A percentile compares a stretch with the other conserved stretches of the same genome.
phyloP scores from a whole-genome alignment of 1,140 invertebrate genomes.

The Temnothorax nylanderi region DNA sequence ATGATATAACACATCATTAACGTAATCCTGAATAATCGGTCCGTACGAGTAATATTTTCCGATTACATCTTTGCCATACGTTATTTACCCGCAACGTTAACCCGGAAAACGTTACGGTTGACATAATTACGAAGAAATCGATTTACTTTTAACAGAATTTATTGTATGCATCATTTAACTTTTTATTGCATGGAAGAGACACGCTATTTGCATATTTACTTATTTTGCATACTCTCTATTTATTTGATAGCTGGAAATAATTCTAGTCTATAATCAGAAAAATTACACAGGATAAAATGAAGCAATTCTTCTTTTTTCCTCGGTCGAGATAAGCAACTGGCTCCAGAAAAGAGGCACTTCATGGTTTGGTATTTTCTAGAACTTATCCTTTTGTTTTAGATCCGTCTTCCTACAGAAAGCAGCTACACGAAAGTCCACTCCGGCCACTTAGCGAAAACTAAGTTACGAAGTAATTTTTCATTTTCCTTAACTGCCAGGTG shows the following conservation, averaged over 20 bases:
- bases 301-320: neutral
- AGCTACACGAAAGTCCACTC: constrained; percentile 63
- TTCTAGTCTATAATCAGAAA: neutral
- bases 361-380: constrained; percentile 54
- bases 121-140: constrained; percentile 46
- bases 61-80: constrained; percentile 45
- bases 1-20: constrained; percentile 71
- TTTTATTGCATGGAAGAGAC: constrained; percentile 1
- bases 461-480: constrained; percentile 64
- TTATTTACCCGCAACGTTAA: constrained; percentile 27
- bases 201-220: neutral
- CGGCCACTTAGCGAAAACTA: constrained; percentile 62
- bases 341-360: constrained; percentile 29
- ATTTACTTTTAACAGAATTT: constrained; percentile 10
- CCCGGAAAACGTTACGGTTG: constrained; percentile 32
- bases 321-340: constrained; percentile 35
- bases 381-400: constrained; percentile 60
- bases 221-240: neutral
- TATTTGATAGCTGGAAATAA: constrained; percentile 2
- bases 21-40: constrained; percentile 76
- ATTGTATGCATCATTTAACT: constrained; percentile 17
- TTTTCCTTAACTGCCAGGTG: constrained; percentile 63
- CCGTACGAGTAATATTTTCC: constrained; percentile 62
- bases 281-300: neutral
- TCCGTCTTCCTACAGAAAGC: constrained; percentile 50